Conservation (phyloP, 2,797 vertebrate species). For the Podarcis siculus region DNA sequence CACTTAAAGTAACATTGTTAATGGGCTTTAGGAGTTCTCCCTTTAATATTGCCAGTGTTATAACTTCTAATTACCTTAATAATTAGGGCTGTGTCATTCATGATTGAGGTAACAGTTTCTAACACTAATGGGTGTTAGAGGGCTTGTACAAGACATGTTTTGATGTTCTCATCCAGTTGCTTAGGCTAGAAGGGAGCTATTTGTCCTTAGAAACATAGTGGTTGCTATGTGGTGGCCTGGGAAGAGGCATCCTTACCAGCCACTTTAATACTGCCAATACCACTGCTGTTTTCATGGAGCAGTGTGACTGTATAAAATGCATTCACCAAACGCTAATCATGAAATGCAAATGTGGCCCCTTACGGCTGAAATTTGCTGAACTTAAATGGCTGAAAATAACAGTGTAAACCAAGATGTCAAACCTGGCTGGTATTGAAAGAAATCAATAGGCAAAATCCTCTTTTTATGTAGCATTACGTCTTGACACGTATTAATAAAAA, state of each 20-base stretch:
- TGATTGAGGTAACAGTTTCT: slow-evolving; percentile 90
- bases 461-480: slow-evolving; percentile 24
- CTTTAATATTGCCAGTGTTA: slow-evolving; percentile 90
- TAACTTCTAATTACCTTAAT: slow-evolving; percentile 96
- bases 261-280: slow-evolving; percentile 78
- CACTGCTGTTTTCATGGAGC: slow-evolving; percentile 65
- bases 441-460: slow-evolving; percentile 58
- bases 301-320: slow-evolving; percentile 60
- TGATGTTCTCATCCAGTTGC: slow-evolving; percentile 80
- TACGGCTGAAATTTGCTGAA: slow-evolving; percentile 68
- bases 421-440: slow-evolving; percentile 59
- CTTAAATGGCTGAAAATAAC: slow-evolving; percentile 67
- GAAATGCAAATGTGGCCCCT: slow-evolving; percentile 75
- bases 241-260: slow-evolving; percentile 79
- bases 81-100: slow-evolving; percentile 97
- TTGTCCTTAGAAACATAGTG: slow-evolving; percentile 81
- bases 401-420: slow-evolving; percentile 65
- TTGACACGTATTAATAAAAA: slow-evolving; percentile 50
- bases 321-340: slow-evolving; percentile 64
- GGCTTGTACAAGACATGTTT: slow-evolving; percentile 82
- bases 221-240: slow-evolving; percentile 81
- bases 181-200: slow-evolving; percentile 78
- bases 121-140: slow-evolving; percentile 93
- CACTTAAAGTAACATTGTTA: slow-evolving; percentile 97
- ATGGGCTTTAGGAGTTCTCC: slow-evolving; percentile 90